Evolutionary conservation across 2,888 invertebrate genomes (phyloP), one percentile per base, ranked within the genome.

Genomic region (Trichogramma dendrolimi): DNA sequence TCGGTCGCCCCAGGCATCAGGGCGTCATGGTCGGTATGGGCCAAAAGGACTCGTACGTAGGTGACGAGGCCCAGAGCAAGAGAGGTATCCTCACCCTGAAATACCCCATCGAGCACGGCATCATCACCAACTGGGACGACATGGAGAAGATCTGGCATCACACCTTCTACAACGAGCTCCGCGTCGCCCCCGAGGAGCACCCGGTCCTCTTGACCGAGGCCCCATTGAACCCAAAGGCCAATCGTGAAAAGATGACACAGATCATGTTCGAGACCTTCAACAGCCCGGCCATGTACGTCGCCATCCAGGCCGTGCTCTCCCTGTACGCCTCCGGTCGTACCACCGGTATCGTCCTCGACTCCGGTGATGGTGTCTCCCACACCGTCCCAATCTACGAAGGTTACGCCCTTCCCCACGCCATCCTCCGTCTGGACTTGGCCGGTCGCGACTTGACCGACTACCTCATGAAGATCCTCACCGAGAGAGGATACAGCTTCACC

Each of bases 71-170:
- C 4, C 81, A 85, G 65, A 81, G 80, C 42, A 84, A 84, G 71
- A 73, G 83, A 5, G 82, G 82, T 4, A 81, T 83, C 2, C 80
- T 85, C 0, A 80, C 82, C 0, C 81, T 87, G 5, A 87, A 87
- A 71, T 90, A 90, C 81, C 92, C 92, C 0, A 87, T 92, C 58
- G 87, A 89, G 71, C 87, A 89, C 70, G 91, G 91, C 41, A 85
- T 89, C 66, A 86, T 92, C 54, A 87, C 86, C 69, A 86, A 92
- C 78, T 92, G 92, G 92, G 89, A 91, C 69, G 92, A 92, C 72
- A 90, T 93, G 88, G 92, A 93, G 79, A 92, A 91, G 79, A 87
- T 93, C 70, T 92, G 92, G 91, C 90, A 92, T 76, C 90, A 92
- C 77, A 86, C 89, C 39, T 92, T 92, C 80, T 92, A 91, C 82